Base-by-base conservation (phyloP, 2,888 invertebrate genomes). In the Ennomos fuscantarius region DNA sequence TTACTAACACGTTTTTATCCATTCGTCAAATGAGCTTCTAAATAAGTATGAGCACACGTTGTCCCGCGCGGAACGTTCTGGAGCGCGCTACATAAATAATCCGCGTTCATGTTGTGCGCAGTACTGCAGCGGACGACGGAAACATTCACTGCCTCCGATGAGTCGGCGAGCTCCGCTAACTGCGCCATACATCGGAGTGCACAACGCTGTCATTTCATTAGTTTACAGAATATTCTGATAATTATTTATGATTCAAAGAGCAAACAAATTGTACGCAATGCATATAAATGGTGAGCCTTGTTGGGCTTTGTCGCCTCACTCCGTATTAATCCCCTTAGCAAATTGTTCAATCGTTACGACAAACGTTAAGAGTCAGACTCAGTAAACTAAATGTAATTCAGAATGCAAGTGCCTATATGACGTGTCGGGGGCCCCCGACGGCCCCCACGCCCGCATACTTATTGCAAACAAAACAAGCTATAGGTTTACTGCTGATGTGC, bases 371-470 rank as follows among this genome's bases (percentile, higher is more conserved):
- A n/a, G n/a, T n/a, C n/a, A 24, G 0, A 24, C 6, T 24, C 24
- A 24, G 24, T 24, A 24, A 24, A 24, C 6, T 24, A 24, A 24
- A 24, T 6, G 24, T 24, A 24, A 24, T 24, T 24, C 24, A 24
- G 24, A 24, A 24, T 24, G 6, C 6, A 24, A 24, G 2, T 6
- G 5, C 3, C 24, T 3, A 24, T 24, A 24, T 41, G 31, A 43
- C 32, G 31, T 11, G n/a, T 43, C 8, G 43, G 11, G 43, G 43
- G 43, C 13, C 37, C 36, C 8, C 50, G 24, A 43, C 36, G 50
- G 32, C 50, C 50, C 44, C 43, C 44, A 44, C 39, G 40, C 35
- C 13, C 15, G 15, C 11, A 12, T 2, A 47, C 35, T 47, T 42
- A 37, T 47, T 36, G 9, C 13, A 33, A 51, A 37, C 37, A 33